Evolutionary conservation across 30 jellyfish, hydroid and myxozoan species (phyloP).

Genomic region (Sanderia malayensis): DNA sequence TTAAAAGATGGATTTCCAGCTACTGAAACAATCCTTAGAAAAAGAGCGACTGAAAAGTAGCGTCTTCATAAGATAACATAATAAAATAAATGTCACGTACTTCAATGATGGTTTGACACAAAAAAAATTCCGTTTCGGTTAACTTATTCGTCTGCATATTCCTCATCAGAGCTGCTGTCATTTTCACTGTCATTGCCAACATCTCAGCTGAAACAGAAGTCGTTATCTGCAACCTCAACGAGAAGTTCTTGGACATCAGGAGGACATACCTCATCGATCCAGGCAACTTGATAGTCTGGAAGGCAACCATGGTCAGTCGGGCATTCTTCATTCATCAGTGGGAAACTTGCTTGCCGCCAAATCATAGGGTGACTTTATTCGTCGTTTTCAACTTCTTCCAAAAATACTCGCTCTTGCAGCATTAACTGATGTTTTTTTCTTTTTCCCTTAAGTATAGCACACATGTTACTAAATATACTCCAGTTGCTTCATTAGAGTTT

Average conservation of each 20-base stretch:
- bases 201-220: constrained; percentile 14
- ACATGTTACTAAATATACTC: constrained; percentile 44
- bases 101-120: not conserved
- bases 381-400: constrained; percentile 18
- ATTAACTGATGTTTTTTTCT: constrained; percentile 23
- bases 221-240: constrained; percentile 38
- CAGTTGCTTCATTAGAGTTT: constrained; percentile 22
- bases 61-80: constrained; percentile 2
- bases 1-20: constrained; percentile 6
- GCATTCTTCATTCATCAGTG: constrained; percentile 5
- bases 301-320: constrained; percentile 48
- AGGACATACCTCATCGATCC: constrained; percentile 49
- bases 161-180: constrained; percentile 17
- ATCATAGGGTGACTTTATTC: constrained; percentile 12
- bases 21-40: constrained; percentile 7
- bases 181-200: constrained; percentile 10
- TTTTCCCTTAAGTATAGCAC: constrained; percentile 38
- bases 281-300: constrained; percentile 42
- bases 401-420: constrained; percentile 28
- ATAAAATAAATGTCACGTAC: not conserved
- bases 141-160: constrained; percentile 8
- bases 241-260: constrained; percentile 47
- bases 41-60: not conserved
- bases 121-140: constrained; percentile 7
- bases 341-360: constrained; percentile 23